These are phyloP conservation scores for Pissodes strobi DNA, from an alignment of 1,140 invertebrate genomes.

Conservation along the genomic window DNA sequence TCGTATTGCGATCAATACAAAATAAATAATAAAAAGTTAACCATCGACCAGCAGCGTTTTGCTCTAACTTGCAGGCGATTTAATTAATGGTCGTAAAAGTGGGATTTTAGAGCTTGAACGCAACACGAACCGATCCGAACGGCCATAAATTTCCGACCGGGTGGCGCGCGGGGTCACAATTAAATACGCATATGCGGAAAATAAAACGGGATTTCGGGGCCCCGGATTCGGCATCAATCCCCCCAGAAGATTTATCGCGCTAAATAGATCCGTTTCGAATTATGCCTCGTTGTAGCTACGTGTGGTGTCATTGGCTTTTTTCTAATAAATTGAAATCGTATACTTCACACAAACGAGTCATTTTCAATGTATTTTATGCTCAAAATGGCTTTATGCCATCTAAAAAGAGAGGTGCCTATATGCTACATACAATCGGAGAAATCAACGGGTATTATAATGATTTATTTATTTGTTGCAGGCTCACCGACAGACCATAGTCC, in stretches of 20 bases:
- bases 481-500: conserved; percentile 88
- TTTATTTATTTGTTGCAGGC: too few relatives aligned
- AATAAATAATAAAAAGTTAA: conserved; percentile 42
- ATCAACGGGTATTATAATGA: too few relatives aligned
- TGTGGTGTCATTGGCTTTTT: too few relatives aligned
- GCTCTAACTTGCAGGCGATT: conserved; percentile 30
- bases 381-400: too few relatives aligned
- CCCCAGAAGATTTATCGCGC: conserved; percentile 7
- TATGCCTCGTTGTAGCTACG: too few relatives aligned
- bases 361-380: too few relatives aligned
- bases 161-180: conserved; percentile 42
- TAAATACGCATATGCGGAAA: conserved; percentile 50
- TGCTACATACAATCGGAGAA: too few relatives aligned
- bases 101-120: conserved; percentile 36
- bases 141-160: conserved; percentile 33
- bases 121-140: conserved; percentile 43
- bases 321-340: too few relatives aligned
- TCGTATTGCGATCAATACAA: conserved; percentile 31
- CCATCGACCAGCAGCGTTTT: conserved; percentile 16
- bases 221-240: conserved; percentile 18
- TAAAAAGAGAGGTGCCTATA: too few relatives aligned
- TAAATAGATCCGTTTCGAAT: conserved; percentile 7
- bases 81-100: conserved; percentile 36
- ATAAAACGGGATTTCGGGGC: conserved; percentile 36
- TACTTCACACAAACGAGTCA: too few relatives aligned